These are phyloP conservation scores for Blennius ocellaris DNA, from an alignment of 2,113 vertebrate genomes.

Conservation along the genomic window DNA sequence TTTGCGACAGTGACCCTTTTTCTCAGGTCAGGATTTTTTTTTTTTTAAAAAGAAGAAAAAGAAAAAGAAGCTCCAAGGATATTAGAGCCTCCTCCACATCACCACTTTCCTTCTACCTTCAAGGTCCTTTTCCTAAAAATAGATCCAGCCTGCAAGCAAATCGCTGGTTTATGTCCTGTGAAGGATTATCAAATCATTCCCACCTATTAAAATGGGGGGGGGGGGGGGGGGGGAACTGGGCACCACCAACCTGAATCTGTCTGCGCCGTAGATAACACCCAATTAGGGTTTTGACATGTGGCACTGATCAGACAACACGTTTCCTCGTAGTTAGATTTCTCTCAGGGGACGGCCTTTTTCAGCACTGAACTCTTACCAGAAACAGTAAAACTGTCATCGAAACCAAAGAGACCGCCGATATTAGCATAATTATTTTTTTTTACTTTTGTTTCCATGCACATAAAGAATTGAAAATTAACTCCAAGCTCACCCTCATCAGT, in stretches of 20 bases:
- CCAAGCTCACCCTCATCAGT: not conserved
- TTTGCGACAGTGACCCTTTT: constrained; percentile 14
- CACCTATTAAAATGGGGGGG: constrained; percentile 25
- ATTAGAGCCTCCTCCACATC: constrained; percentile 6
- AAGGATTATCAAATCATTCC: constrained; percentile 34
- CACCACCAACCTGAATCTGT: constrained; percentile 6
- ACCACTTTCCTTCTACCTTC: not conserved
- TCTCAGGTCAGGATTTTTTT: constrained; percentile 4
- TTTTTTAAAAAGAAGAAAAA: too few species aligned
- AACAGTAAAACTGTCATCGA: not conserved
- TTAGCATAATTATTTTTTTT: too few species aligned
- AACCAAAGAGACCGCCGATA: not conserved
- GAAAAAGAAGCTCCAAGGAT: constrained; percentile 1
- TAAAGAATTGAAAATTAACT: not conserved
- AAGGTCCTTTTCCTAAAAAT: constrained; percentile 32
- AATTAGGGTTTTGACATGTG: constrained; percentile 29
- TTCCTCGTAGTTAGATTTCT: not conserved
- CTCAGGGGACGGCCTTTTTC: not conserved
- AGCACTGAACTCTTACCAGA: not conserved
- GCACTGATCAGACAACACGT: constrained; percentile 12
- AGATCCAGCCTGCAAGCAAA: constrained; percentile 14
- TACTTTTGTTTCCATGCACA: not conserved
- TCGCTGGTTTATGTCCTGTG: not conserved
- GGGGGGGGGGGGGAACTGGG: constrained; percentile 28
- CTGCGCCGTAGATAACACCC: constrained; percentile 22